phyloP scores from a whole-genome alignment of 2,888 invertebrate species.

The Sinopyrophorus schimmeli region DNA sequence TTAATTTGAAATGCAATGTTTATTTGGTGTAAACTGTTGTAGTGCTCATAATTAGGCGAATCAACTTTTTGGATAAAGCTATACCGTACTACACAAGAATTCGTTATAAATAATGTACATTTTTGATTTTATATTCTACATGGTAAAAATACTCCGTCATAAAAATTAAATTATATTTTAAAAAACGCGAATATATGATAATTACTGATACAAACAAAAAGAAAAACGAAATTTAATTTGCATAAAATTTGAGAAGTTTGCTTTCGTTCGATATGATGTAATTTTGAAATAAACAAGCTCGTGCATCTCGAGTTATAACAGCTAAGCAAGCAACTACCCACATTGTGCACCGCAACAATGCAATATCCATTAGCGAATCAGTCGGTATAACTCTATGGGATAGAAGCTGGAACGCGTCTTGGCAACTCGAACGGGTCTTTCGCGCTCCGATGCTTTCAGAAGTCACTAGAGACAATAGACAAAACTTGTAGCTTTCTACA shows the following conservation, averaged over 20 bases:
- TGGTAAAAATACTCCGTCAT: no score
- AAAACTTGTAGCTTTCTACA: conserved; percentile 21
- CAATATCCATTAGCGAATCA: conserved; percentile 31
- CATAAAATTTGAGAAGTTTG: conserved; percentile 6
- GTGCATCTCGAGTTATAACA: conserved; percentile 16
- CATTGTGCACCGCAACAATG: conserved; percentile 26
- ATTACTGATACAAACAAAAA: no score
- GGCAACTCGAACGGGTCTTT: conserved; percentile 23
- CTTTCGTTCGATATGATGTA: conserved; percentile 12
- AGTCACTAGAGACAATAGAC: conserved; percentile 24
- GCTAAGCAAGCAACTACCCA: conserved; percentile 19
- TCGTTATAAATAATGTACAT: no score
- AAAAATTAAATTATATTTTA: no score
- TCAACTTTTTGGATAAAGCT: no score
- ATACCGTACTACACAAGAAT: no score
- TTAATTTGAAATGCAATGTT: no score
- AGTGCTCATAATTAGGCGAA: no score
- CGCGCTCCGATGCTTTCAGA: conserved; percentile 22
- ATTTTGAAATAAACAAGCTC: conserved; percentile 20
- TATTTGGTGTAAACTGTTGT: no score
- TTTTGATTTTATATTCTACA: no score
- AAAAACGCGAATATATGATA: no score
- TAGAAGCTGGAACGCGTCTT: conserved; percentile 23
- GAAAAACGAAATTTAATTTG: conserved; percentile 3
- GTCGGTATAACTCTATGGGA: conserved; percentile 22